phyloP scores from a whole-genome alignment of 2,888 invertebrate species.

The Amphipyra tragopoginis region DNA sequence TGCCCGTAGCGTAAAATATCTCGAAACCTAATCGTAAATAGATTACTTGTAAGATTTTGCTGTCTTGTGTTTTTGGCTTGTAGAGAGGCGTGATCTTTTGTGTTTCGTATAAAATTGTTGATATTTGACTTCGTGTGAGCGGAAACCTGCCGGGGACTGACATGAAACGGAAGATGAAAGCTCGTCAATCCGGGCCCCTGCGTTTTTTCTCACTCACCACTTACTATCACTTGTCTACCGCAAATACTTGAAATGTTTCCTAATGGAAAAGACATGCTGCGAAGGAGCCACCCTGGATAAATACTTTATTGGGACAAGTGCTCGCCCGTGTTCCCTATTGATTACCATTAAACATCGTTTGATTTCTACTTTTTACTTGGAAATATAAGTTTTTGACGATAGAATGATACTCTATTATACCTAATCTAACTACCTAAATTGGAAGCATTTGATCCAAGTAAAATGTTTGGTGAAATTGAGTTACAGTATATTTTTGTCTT shows the following conservation, averaged over 20 bases:
- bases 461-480: no score
- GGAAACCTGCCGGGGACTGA: slow-evolving; percentile 48
- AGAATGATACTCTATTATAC: not conserved
- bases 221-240: slow-evolving; percentile 84
- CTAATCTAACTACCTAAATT: no score
- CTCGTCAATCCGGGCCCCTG: slow-evolving; percentile 52
- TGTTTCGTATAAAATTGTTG: slow-evolving; percentile 31
- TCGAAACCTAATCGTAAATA: no score
- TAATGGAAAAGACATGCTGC: slow-evolving; percentile 90
- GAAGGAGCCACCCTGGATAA: slow-evolving; percentile 81
- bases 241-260: slow-evolving; percentile 86
- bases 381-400: not conserved
- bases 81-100: not conserved
- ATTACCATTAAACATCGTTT: slow-evolving; percentile 64
- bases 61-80: no score
- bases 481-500: no score
- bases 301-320: slow-evolving; percentile 88
- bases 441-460: no score
- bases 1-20: no score
- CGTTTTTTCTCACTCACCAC: slow-evolving; percentile 81
- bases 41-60: no score
- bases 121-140: slow-evolving; percentile 61
- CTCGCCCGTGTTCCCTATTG: slow-evolving; percentile 76
- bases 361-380: slow-evolving; percentile 19
- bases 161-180: slow-evolving; percentile 50